Percentiles rank a stretch among this genome's conserved stretches.
phyloP scores from a whole-genome alignment of 2,888 invertebrate genomes.

The Macaria liturata region DNA sequence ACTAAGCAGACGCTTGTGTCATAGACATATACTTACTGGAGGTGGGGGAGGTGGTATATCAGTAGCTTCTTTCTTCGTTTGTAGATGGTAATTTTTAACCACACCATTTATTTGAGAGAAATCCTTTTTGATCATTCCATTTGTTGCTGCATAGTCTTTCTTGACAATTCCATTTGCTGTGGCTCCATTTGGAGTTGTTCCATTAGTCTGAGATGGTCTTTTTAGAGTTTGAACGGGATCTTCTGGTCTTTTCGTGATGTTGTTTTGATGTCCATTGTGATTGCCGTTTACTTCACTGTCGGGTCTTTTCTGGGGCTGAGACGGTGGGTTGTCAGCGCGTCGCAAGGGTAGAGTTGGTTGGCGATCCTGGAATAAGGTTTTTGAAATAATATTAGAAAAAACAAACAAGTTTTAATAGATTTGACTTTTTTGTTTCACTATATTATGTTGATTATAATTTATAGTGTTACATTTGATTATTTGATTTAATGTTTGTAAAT shows the following conservation, averaged over 20 bases:
- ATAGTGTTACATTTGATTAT: too few species aligned
- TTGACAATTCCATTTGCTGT: too few species aligned
- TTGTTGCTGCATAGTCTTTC: too few species aligned
- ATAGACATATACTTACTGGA: conserved; percentile 70
- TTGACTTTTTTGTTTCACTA: too few species aligned
- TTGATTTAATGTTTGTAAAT: too few species aligned
- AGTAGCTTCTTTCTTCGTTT: conserved; percentile 48
- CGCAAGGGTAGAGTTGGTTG: conserved; percentile 63
- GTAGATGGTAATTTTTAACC: conserved; percentile 39
- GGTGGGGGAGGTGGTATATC: conserved; percentile 84
- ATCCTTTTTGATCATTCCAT: too few species aligned
- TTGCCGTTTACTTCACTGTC: conserved; percentile 25
- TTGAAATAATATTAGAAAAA: too few species aligned
- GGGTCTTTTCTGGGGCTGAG: conserved; percentile 37
- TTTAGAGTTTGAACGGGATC: conserved; percentile 2
- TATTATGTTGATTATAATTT: too few species aligned
- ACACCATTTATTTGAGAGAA: conserved; percentile 13
- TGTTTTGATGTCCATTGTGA: conserved; percentile 4
- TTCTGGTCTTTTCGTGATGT: conserved; percentile 1
- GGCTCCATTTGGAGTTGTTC: background rate
- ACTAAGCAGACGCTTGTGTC: too few species aligned
- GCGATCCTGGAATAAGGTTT: conserved; percentile 58
- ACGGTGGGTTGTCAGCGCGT: conserved; percentile 37
- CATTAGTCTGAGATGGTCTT: conserved; percentile 12
- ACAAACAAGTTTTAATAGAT: too few species aligned